Base-by-base conservation (phyloP, 2,797 vertebrate species). In the Rhincodon typus region DNA sequence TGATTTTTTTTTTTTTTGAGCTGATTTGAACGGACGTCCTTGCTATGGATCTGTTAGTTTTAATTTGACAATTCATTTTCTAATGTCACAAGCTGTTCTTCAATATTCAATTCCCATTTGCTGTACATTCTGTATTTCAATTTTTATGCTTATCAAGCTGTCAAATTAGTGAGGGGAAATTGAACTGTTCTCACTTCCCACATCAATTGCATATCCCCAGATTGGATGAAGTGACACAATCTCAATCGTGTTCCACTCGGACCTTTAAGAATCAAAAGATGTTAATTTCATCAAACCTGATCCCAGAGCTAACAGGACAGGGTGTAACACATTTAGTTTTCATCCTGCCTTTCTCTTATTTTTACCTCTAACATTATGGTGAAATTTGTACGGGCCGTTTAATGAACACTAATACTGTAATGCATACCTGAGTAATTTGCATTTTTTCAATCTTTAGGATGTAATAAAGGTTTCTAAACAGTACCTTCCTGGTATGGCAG, bases 391-490 rank as follows among this genome's bases (percentile, higher is more conserved):
- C 15, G 2, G n/a, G n/a, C 67, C n/a, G 15, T 67, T 93, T 67
- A 67, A 21, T 93, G 62, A 38, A 25, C 17, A n/a, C 34, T 46
- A 21, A 21, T 30, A 38, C 34, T 69, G n/a, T 90, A 34, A 34
- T 90, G 62, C 57, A 38, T 17, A 38, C 21, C 23, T 69, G 62
- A 10, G 19, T 93, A 77, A 74, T 27, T 15, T 95, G 94, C 6
- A n/a, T 72, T 77, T 96, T 96, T 96, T 93, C 0, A 69, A 38
- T 93, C 62, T 69, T 88, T 96, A 99, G 99, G 99, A 99, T 95
- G 99, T 99, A 96, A 99, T 99, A 96, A 98, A 98, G 53, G 99
- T 98, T 12, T 99, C 99, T 0, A 99, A 99, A 98, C 98, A 99
- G 96, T 99, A 98, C 97, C 98, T 99, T 95, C 99, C 99, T 0